Evolutionary conservation across 2,113 vertebrate genomes (phyloP).

Genomic region (Boulengeromyrus knoepffleri): DNA sequence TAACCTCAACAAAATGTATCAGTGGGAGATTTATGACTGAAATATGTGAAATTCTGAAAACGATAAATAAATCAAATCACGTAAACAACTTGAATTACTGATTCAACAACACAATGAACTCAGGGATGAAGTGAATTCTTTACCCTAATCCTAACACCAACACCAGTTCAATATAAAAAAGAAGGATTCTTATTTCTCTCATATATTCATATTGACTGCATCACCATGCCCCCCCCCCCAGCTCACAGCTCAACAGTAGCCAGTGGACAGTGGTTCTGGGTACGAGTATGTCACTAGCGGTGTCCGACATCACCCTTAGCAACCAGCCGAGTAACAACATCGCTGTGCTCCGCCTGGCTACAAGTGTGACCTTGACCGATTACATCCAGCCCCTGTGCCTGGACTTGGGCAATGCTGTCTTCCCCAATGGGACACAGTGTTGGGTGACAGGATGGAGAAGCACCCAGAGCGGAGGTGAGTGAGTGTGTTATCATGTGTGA

Average conservation of each 20-base stretch:
- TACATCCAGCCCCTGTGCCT: constrained; percentile 25
- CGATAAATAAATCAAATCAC: too few relatives aligned
- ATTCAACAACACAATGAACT: background rate
- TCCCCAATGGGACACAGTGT: constrained; percentile 24
- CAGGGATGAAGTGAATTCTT: background rate
- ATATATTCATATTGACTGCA: too few relatives aligned
- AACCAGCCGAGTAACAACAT: constrained; percentile 15
- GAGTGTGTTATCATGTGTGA: background rate
- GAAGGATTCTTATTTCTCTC: too few relatives aligned
- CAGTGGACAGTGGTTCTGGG: background rate
- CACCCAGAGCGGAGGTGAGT: constrained; percentile 19
- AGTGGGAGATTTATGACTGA: background rate
- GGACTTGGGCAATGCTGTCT: background rate
- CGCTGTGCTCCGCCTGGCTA: constrained; percentile 31
- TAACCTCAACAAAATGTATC: background rate
- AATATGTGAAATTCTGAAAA: background rate
- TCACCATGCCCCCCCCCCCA: background rate
- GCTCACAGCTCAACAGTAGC: constrained; percentile 5
- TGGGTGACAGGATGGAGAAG: constrained; percentile 39
- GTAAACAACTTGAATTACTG: background rate
- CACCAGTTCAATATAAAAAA: too few relatives aligned
- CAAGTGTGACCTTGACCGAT: constrained; percentile 11
- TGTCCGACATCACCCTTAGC: constrained; percentile 33
- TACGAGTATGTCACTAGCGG: constrained; percentile 6
- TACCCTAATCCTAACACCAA: background rate